phyloP scores from a whole-genome alignment of 1,140 invertebrate genomes.

The Copidosoma floridanum region DNA sequence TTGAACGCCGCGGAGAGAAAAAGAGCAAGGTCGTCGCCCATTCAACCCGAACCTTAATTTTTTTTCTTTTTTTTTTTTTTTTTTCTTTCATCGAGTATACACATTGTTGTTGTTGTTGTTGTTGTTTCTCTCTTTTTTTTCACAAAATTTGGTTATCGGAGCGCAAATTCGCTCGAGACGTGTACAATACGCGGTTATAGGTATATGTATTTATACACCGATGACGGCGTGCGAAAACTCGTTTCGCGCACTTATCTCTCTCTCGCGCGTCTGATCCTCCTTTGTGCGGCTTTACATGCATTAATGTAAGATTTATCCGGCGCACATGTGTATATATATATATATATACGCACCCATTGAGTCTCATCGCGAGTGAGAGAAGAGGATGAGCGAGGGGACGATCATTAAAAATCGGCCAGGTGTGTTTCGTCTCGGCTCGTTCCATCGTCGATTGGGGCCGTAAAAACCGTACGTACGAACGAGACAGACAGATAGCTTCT shows the following conservation, averaged over 20 bases:
- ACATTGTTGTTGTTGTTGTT: no score
- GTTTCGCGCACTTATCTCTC: no score
- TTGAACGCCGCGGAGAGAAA: conserved; percentile 14
- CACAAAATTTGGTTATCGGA: conserved; percentile 5
- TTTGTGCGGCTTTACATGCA: conserved; percentile 14
- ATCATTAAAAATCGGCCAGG: conserved; percentile 27
- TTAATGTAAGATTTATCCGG: conserved; percentile 27
- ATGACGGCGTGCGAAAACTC: conserved; percentile 5
- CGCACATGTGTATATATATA: no score
- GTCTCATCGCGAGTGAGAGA: neutral
- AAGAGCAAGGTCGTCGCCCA: conserved; percentile 14
- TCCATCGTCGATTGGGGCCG: conserved; percentile 10
- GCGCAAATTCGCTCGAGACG: neutral
- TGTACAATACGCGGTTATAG: no score
- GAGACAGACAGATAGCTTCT: no score
- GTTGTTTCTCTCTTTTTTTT: conserved; percentile 1
- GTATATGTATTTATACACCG: no score
- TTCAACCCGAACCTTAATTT: no score
- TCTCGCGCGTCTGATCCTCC: neutral
- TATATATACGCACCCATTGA: no score
- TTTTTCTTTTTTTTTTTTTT: no score
- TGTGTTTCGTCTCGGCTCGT: conserved; percentile 10
- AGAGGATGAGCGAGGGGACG: neutral
- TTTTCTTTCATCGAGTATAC: conserved; percentile 37
- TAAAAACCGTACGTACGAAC: no score